Base-by-base conservation (phyloP, 2,888 invertebrate species). In the Pycnomerus fuliginosus region DNA sequence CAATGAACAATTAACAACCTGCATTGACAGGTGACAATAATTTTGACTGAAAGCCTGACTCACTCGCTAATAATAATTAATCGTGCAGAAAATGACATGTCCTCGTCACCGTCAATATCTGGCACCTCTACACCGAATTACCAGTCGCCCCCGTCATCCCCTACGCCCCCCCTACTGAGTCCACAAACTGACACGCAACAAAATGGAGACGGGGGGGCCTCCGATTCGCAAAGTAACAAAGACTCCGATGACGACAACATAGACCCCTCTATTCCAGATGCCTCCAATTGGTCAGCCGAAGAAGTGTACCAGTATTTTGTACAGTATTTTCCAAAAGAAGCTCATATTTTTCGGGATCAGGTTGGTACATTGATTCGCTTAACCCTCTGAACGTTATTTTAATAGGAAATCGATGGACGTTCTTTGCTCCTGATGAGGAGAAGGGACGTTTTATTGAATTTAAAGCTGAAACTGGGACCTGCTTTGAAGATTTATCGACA, bases 351-450 rank as follows among this genome's bases (percentile, higher is more conserved):
- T 56, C 80, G 80, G 64, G 85, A 89, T 53, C 90, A 94, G 78
- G 92, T 88, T 69, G 64, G 60, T 53, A 20, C 20, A 20, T 20
- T 20, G 11, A 34, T 30, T 16, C 10, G 20, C 30, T 29, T 3
- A 16, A 16, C 29, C 4, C 16, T 16, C 7, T 28, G 12, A n/a
- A 12, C 23, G 34, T 20, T 35, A 39, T 30, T 44, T 50, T 28
- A 8, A 20, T 41, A 91, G 89, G 90, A 94, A 67, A 92, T 96
- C 50, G 96, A 96, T 75, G 96, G 96, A 0, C 83, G 84, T 61
- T 89, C 92, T 1, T 71, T 96, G 38, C 75, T 93, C 46, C 78
- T 96, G 60, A 82, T 96, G 69, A 85, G 86, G 59, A 78, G 95
- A 52, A 80, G 83, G 23, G 94, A 95, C 66, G 88, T 96, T 14